Conservation (phyloP, 2,113 vertebrate genomes). For the Rhynchopsitta pachyrhyncha region DNA sequence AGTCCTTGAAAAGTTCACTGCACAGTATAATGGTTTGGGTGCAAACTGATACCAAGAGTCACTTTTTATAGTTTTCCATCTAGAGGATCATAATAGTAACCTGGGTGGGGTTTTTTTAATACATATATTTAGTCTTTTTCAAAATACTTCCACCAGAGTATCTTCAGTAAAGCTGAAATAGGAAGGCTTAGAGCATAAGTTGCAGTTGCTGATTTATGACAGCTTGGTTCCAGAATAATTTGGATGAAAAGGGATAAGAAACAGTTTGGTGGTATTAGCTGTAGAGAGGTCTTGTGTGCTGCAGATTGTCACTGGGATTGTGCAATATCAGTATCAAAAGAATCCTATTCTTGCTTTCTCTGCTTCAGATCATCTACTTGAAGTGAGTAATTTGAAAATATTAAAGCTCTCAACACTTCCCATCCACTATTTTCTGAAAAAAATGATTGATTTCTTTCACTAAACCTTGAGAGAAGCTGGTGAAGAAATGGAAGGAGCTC, state of each 20-base stretch:
- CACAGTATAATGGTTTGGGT: background rate
- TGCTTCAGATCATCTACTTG: background rate
- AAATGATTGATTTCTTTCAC: background rate
- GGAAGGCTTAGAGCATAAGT: background rate
- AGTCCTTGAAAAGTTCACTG: background rate
- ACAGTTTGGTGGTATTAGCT: background rate
- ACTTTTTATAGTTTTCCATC: background rate
- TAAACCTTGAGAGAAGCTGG: background rate
- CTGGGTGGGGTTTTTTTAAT: fast-evolving
- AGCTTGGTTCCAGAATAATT: background rate
- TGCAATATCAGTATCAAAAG: background rate
- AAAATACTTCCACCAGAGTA: background rate
- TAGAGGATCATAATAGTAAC: background rate
- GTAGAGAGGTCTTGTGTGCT: background rate
- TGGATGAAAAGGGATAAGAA: background rate
- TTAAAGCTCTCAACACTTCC: background rate
- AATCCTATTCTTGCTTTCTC: background rate
- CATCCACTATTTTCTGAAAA: background rate
- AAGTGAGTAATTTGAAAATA: background rate
- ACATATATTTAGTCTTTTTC: background rate
- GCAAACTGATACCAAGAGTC: background rate
- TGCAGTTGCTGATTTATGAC: background rate
- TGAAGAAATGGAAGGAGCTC: background rate
- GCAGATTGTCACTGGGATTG: background rate
- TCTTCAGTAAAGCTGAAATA: background rate